Conservation (phyloP, 2,797 vertebrate genomes). For the Ctenochaetus hawaiiensis region DNA sequence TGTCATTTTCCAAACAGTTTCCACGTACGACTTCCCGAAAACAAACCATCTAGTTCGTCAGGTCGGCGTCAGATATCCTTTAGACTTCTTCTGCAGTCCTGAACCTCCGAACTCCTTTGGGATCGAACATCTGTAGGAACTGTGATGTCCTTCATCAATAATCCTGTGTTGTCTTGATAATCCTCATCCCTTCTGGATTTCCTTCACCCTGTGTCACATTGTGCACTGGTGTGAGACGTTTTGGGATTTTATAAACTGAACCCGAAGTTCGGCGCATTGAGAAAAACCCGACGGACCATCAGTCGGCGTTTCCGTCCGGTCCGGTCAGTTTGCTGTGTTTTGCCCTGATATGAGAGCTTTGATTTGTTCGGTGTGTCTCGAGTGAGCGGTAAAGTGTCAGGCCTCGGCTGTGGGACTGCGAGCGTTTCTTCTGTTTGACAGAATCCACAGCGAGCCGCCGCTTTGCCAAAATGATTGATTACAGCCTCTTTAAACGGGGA, state of each 20-base stretch:
- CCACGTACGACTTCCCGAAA: no score
- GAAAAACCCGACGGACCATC: no score
- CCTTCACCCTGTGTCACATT: background rate
- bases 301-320: background rate
- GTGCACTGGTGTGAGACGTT: background rate
- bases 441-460: conserved; percentile 14
- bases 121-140: no score
- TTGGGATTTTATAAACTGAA: background rate
- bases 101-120: background rate
- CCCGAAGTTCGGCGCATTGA: no score
- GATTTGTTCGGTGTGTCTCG: conserved; percentile 43
- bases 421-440: conserved; percentile 37
- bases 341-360: conserved; percentile 26
- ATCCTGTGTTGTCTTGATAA: background rate
- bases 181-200: background rate
- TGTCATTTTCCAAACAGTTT: no score
- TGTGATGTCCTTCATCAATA: background rate
- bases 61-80: background rate
- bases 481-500: conserved; percentile 22
- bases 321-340: background rate
- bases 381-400: conserved; percentile 51
- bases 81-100: background rate
- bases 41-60: no score
- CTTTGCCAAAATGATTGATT: conserved; percentile 55
- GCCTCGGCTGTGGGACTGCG: conserved; percentile 13